Percentiles rank a stretch among this genome's conserved stretches.
phyloP scores from a whole-genome alignment of 2,113 vertebrate genomes.

The Prunella fulvescens region DNA sequence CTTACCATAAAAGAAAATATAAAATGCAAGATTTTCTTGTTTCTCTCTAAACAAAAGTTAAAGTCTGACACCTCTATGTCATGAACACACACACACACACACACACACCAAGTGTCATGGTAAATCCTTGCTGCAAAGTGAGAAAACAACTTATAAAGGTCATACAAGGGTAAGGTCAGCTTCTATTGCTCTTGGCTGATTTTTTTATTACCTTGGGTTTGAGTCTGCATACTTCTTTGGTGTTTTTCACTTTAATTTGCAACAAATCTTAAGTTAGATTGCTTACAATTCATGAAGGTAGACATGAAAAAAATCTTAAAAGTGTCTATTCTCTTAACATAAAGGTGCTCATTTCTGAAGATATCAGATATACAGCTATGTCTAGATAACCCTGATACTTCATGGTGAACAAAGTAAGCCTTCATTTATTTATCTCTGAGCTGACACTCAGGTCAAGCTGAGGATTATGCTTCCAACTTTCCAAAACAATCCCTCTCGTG shows the following conservation, averaged over 20 bases:
- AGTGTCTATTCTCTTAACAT: background rate
- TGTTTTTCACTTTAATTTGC: background rate
- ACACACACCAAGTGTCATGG: background rate
- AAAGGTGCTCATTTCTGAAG: background rate
- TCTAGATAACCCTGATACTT: background rate
- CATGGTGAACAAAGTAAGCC: background rate
- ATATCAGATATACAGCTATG: background rate
- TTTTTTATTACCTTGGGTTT: background rate
- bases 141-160: background rate
- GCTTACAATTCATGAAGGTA: background rate
- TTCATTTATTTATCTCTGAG: background rate
- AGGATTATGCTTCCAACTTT: constrained; percentile 29
- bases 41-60: background rate
- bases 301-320: background rate
- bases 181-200: background rate
- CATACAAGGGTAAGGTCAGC: background rate
- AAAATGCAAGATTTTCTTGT: background rate
- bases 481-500: background rate
- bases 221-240: background rate
- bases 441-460: background rate
- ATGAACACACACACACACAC: background rate
- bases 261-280: background rate
- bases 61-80: background rate
- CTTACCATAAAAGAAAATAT: background rate
- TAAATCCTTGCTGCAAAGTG: background rate